Conservation (phyloP, 2,797 vertebrate species). For the Kryptopterus vitreolus region DNA sequence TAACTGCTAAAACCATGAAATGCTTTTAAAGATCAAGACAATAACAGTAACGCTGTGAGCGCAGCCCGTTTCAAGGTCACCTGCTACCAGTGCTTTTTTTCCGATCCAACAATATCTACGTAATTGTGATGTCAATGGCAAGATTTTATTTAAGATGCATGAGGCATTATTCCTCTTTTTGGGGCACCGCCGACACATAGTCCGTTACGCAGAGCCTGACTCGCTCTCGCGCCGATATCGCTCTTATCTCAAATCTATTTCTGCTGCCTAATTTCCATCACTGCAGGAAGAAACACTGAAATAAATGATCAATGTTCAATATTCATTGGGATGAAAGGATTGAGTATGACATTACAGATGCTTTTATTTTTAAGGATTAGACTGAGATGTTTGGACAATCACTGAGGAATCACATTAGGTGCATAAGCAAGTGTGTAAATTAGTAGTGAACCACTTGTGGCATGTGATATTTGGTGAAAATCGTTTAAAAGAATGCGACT, state of each 20-base stretch:
- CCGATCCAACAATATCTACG: not conserved
- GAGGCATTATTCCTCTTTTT: not conserved
- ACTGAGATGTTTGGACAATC: too few species aligned
- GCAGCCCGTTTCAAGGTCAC: slow-evolving; percentile 11
- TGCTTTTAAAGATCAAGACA: not conserved
- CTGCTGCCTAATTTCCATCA: not conserved
- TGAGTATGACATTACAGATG: not conserved
- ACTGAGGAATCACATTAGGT: too few species aligned
- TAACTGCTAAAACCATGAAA: not conserved
- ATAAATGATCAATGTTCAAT: not conserved
- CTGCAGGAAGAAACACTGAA: not conserved
- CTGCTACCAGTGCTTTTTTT: not conserved
- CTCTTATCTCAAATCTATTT: not conserved
- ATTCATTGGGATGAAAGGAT: not conserved
- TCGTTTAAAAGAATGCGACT: too few species aligned
- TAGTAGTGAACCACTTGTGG: not conserved
- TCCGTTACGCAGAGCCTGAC: not conserved
- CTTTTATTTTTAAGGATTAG: not conserved
- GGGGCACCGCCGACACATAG: not conserved
- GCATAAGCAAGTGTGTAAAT: not conserved
- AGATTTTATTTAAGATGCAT: not conserved
- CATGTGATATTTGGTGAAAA: not conserved
- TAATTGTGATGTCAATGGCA: not conserved
- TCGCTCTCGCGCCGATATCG: not conserved
- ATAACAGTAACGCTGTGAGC: not conserved